Conservation (phyloP, 2,888 invertebrate genomes). For the Octonoba sinensis region DNA sequence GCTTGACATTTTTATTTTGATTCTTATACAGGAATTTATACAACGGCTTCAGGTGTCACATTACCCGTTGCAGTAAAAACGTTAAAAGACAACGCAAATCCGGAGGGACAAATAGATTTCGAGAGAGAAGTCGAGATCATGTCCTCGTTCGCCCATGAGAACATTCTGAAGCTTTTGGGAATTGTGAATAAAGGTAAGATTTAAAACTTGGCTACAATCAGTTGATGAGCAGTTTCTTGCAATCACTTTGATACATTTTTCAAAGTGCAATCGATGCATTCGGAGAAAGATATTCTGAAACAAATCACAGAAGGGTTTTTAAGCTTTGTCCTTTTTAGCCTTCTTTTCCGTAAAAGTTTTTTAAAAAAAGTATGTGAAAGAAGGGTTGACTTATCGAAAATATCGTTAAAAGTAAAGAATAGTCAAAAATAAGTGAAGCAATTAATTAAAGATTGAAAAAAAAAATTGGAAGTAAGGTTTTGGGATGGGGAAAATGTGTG, state of each 20-base stretch:
- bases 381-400: no score
- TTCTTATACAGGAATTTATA: conserved; percentile 40
- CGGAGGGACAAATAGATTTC: conserved; percentile 83
- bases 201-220: no score
- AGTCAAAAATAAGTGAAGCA: no score
- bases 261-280: neutral
- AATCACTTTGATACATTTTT: neutral
- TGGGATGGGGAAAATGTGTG: no score
- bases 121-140: conserved; percentile 86
- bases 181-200: conserved; percentile 71
- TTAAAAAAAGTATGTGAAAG: no score
- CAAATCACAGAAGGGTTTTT: no score
- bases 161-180: conserved; percentile 83
- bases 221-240: neutral
- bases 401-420: no score
- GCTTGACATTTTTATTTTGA: no score
- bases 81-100: conserved; percentile 81
- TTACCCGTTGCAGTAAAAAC: conserved; percentile 84
- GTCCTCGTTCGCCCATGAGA: conserved; percentile 83
- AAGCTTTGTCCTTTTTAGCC: no score
- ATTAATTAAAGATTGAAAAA: no score
- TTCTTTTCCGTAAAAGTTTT: no score
- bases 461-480: no score
- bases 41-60: conserved; percentile 66
- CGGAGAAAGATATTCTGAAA: neutral